Evolutionary conservation across 2,113 vertebrate species (phyloP).

Genomic region (Zeus faber): DNA sequence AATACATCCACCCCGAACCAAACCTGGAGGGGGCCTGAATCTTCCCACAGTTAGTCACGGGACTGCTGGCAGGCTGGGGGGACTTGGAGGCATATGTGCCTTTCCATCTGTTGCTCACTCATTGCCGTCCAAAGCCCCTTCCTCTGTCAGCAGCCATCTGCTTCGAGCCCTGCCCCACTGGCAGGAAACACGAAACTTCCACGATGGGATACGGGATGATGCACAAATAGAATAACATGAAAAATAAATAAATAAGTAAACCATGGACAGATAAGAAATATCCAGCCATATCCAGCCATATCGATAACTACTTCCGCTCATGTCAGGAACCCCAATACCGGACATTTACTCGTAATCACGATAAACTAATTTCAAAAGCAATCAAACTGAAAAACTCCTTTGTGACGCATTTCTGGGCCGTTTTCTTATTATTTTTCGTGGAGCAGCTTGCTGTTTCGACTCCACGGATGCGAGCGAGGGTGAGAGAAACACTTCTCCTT

Average conservation of each 20-base stretch:
- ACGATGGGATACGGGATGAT: conserved; percentile 52
- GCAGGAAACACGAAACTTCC: conserved; percentile 70
- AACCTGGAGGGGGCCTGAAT: conserved; percentile 63
- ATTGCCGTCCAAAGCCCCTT: conserved; percentile 70
- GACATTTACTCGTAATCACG: too few species aligned
- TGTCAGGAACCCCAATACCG: too few species aligned
- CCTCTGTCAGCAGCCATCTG: conserved; percentile 76
- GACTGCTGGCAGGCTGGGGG: conserved; percentile 74
- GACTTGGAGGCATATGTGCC: conserved; percentile 72
- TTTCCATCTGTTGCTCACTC: conserved; percentile 77
- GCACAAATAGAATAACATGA: conserved; percentile 39
- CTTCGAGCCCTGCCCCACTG: conserved; percentile 73
- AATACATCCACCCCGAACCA: conserved; percentile 56
- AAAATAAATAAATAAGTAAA: neutral
- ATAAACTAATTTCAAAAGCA: too few species aligned
- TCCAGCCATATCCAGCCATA: neutral
- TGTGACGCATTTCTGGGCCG: too few species aligned
- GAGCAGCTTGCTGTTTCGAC: conserved; percentile 1
- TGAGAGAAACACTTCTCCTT: conserved; percentile 5
- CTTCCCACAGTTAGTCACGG: conserved; percentile 72
- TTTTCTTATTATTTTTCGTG: conserved; percentile 15
- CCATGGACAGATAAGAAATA: conserved; percentile 17
- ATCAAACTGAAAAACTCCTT: too few species aligned
- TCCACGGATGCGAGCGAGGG: neutral
- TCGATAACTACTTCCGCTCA: too few species aligned